Evolutionary conservation across 2,113 vertebrate species (phyloP), one percentile per base, ranked within the genome.

Genomic region (Paraplagusia blochii): DNA sequence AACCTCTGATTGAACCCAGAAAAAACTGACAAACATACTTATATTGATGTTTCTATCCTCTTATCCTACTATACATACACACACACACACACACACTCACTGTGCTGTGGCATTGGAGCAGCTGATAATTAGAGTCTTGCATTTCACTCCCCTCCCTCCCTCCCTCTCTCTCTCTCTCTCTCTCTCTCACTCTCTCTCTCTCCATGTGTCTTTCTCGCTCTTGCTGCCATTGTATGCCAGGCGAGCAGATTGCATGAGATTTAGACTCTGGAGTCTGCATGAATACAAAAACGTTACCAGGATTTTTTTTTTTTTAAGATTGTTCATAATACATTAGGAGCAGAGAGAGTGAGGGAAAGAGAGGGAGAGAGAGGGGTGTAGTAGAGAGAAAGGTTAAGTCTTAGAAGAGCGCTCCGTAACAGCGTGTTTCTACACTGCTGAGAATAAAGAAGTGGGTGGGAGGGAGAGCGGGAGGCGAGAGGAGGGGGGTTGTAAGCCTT

Each of bases 41-140:
- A 29, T 6, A 6, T 29, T 29, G 22, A 29, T 29, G 22, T 29
- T 29, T 29, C 6, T 29, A 6, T 29, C 22, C 6, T 29, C 22
- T 4, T 6, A 4, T 29, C 22, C 22, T 29, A 6, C 22, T 29
- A 29, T 29, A 44, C 58, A 36, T 29, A 45, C 38, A 57, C 60
- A 43, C 42, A 39, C 35, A 39, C 51, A 49, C 53, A 46, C 38
- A 22, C n/a, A 8, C 39, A 42, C 52, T 42, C 38, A 54, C 18
- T n/a, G 35, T 47, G 18, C 56, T 66, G 44, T 76, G 67, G 67
- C 62, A 62, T 52, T 77, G 62, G 44, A 76, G 65, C 64, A 76
- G 63, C 80, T 82, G 72, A 70, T 90, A 86, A 88, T 87, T 86
- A 85, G 76, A 80, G 78, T 82, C 81, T 87, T 80, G 77, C 67